Evolutionary conservation across 2,113 vertebrate species (phyloP).

Genomic region (Pholis gunnellus): DNA sequence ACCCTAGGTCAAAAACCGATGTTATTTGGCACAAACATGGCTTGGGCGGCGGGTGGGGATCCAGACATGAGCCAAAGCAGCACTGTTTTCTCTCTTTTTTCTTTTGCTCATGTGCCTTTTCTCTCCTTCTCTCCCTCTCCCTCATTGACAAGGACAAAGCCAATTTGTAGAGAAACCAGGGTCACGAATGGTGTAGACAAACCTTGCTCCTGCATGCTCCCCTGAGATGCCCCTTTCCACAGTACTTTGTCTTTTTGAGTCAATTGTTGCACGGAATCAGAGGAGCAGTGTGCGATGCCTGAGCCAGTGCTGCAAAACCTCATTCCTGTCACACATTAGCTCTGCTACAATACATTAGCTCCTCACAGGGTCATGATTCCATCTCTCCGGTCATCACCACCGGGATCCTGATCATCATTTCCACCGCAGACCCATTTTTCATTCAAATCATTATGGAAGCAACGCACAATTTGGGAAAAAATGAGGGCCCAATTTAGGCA

Average conservation of each 20-base stretch:
- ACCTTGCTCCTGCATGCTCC: constrained; percentile 76
- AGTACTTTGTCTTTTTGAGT: constrained; percentile 82
- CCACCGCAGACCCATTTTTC: constrained; percentile 76
- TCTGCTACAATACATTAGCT: constrained; percentile 81
- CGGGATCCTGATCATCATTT: constrained; percentile 77
- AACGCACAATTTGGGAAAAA: constrained; percentile 69
- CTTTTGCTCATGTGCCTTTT: constrained; percentile 56
- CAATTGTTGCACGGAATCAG: constrained; percentile 77
- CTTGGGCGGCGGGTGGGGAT: constrained; percentile 22
- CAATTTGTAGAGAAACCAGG: constrained; percentile 83
- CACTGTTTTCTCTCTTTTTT: constrained; percentile 49
- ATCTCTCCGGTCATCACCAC: constrained; percentile 76
- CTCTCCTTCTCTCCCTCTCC: constrained; percentile 43
- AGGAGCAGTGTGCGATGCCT: constrained; percentile 45
- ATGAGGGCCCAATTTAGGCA: constrained; percentile 66
- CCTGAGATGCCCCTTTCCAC: constrained; percentile 76
- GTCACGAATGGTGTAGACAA: constrained; percentile 78
- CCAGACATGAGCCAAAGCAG: constrained; percentile 53
- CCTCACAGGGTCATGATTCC: constrained; percentile 76
- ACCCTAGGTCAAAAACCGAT: constrained; percentile 43
- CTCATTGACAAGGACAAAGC: constrained; percentile 84
- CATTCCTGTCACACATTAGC: constrained; percentile 78
- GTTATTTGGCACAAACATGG: constrained; percentile 55
- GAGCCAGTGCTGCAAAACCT: constrained; percentile 65
- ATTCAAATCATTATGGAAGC: constrained; percentile 71